Conservation (phyloP, 2,113 vertebrate genomes). For the Pseudonaja textilis region DNA sequence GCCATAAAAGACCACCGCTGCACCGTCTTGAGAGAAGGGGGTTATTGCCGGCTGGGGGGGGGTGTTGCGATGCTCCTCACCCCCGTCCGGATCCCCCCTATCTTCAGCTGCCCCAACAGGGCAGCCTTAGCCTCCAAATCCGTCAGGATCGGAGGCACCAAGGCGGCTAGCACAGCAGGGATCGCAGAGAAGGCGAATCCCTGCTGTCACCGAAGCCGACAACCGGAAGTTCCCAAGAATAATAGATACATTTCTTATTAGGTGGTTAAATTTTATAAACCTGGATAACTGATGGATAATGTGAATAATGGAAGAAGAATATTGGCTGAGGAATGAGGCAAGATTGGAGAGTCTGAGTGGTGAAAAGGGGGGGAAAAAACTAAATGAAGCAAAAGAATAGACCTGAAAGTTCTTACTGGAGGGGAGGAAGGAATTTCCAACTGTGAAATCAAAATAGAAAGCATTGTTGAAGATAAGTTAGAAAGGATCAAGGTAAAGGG, state of each 20-base stretch:
- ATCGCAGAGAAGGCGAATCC: too few species aligned
- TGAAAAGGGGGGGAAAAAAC: neutral
- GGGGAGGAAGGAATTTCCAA: neutral
- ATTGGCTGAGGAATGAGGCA: neutral
- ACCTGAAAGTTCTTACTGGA: neutral
- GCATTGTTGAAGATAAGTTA: neutral
- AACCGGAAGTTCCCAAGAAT: too few species aligned
- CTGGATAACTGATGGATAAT: neutral
- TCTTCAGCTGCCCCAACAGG: too few species aligned
- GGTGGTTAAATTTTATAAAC: neutral
- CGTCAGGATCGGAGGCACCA: too few species aligned
- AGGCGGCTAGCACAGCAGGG: too few species aligned
- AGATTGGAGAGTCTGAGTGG: neutral
- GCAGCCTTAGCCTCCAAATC: too few species aligned
- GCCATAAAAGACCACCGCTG: too few species aligned
- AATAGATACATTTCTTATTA: neutral
- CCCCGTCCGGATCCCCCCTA: too few species aligned
- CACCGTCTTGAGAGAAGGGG: too few species aligned
- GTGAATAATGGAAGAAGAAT: neutral
- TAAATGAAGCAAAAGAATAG: neutral
- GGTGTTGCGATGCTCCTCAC: too few species aligned
- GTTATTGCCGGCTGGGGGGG: too few species aligned
- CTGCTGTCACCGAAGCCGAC: too few species aligned
- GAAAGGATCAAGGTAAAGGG: neutral
- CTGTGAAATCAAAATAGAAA: neutral